Base-by-base conservation (phyloP, 2,113 vertebrate genomes). In the Morphnarchus princeps region DNA sequence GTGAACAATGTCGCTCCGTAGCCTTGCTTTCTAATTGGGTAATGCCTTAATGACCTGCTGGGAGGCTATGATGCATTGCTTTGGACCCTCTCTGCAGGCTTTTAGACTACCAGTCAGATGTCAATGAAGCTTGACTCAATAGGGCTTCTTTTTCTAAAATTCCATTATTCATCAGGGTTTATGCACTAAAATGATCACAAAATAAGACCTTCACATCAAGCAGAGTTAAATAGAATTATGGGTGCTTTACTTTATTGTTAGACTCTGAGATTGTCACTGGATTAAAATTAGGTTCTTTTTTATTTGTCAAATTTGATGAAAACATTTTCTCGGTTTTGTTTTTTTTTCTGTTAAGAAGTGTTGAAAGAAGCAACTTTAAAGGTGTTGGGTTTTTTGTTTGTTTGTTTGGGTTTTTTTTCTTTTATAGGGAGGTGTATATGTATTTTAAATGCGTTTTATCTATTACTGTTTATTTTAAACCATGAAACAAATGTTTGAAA, bases 31-130 rank as follows among this genome's bases (percentile, higher is more conserved):
- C 97, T 96, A 96, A 98, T 97, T 98, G 98, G 98, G 96, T 93
- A 90, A 72, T 89, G 93, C 85, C 87, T 71, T 94, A 89, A 93
- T 49, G 87, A 97, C 98, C 97, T 73, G 87, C 98, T 98, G 98
- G 90, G 98, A 96, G 92, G 84, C 77, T 90, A 65, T 87, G 85
- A 93, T 85, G 69, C 94, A 59, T 67, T 81, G 92, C 97, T 98
- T 96, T 96, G 92, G 95, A 93, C 92, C 95, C 83, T 96, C 95
- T 96, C 97, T 82, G 96, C 95, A 97, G 96, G 96, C 88, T 97
- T 97, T 97, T 92, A 97, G 97, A 63, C 96, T 88, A 95, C 92
- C 95, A 97, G 94, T 97, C 95, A 98, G 97, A 98, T 97, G 96
- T 98, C 97, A 96, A 96, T 95, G 96, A 95, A 96, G 94, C 89